Conservation (phyloP, 2,113 vertebrate species). For the Vulpes vulpes region DNA sequence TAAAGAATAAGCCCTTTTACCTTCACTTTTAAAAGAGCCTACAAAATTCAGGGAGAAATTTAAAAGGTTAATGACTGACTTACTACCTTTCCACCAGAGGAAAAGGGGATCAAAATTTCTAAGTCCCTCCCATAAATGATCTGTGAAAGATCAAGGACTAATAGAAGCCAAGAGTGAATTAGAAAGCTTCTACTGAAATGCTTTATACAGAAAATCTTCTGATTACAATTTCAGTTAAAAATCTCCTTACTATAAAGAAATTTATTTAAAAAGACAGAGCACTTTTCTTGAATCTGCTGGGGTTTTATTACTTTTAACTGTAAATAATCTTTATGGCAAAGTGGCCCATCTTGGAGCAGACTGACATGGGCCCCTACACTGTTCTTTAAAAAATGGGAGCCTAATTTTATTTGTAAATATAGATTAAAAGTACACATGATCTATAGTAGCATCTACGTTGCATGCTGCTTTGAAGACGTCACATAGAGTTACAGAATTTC, state of each 20-base stretch:
- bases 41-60: background rate
- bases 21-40: background rate
- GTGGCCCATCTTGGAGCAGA: background rate
- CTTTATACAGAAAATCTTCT: background rate
- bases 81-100: background rate
- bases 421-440: background rate
- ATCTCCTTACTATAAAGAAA: background rate
- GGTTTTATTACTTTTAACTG: background rate
- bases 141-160: background rate
- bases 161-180: background rate
- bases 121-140: background rate
- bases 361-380: background rate
- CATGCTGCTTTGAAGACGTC: background rate
- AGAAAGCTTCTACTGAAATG: background rate
- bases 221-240: background rate
- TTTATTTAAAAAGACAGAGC: background rate
- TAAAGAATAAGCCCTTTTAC: background rate
- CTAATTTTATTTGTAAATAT: background rate
- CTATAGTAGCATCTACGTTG: background rate
- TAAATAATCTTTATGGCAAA: background rate
- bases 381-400: background rate
- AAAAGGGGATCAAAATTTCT: background rate
- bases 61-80: background rate
- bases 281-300: background rate
- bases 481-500: background rate